Conservation (phyloP, 2,113 vertebrate genomes). For the Columba janthina region DNA sequence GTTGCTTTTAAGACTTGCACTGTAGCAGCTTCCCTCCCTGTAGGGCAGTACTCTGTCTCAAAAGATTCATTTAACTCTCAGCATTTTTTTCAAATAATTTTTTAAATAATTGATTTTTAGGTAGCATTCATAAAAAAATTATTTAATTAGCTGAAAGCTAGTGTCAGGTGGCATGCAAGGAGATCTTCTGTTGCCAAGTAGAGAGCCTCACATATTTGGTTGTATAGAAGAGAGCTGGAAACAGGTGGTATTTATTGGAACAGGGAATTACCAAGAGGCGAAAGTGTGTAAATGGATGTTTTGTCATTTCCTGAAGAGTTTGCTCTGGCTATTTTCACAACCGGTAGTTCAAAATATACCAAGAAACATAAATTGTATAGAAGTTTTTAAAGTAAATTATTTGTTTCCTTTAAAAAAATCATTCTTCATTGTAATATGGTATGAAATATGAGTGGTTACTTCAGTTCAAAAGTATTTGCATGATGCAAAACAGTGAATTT, state of each 20-base stretch:
- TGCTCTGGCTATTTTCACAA: background rate
- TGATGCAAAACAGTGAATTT: background rate
- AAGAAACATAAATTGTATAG: background rate
- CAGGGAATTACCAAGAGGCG: background rate
- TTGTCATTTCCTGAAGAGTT: background rate
- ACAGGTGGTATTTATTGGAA: background rate
- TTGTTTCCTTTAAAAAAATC: background rate
- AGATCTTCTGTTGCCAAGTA: background rate
- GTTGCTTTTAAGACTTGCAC: background rate
- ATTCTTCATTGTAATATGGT: background rate
- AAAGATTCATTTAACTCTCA: background rate
- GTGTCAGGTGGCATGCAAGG: background rate
- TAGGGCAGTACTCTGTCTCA: background rate
- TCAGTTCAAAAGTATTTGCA: background rate
- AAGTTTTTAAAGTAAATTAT: background rate
- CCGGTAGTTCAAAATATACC: background rate
- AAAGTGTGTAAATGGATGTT: background rate
- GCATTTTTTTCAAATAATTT: background rate
- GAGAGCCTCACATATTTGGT: background rate
- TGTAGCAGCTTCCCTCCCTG: background rate
- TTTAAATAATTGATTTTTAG: conserved; percentile 21
- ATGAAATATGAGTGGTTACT: background rate
- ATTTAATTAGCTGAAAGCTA: conserved; percentile 19
- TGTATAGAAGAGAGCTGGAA: background rate
- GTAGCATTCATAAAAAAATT: background rate